Evolutionary conservation across 2,888 invertebrate species (phyloP), one percentile per base, ranked within the genome.

Genomic region (Synanthedon myopaeformis): DNA sequence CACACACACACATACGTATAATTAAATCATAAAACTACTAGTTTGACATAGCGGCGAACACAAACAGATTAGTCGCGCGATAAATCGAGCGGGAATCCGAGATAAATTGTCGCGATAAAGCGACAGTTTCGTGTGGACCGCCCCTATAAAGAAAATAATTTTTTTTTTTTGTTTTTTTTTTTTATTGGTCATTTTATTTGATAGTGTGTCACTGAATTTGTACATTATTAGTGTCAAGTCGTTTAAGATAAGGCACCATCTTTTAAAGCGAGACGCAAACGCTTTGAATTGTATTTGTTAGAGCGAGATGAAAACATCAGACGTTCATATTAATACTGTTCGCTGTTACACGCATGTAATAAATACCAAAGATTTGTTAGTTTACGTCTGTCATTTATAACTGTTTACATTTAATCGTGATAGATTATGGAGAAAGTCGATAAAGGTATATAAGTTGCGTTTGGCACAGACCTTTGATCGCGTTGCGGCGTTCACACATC

Each of bases 71-170:
- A 59, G 69, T 62, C 68, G 70, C 61, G 62, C 66, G 79, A 80
- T 80, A 78, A 54, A 61, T 63, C 65, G 65, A 61, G 59, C 61
- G 56, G 59, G 60, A 63, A 63, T 10, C 59, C 61, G 63, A 67
- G 78, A 82, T 82, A 68, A 81, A 80, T 79, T 66, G 80, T 59
- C 63, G 69, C 68, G 81, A 82, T 82, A 80, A 58, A 61, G 53
- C 60, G 19, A 49, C 59, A 57, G 60, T 49, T 60, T 59, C 61
- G 66, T 65, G 65, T 64, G 63, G 57, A 58, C 54, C 53, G 59
- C 57, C 57, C 64, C 59, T 60, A 63, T 56, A 35, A 35, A 35
- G 8, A 35, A 35, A 6, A 23, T 4, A 23, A 23, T n/a, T 17
- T 17, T 17, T 17, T 2, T 17, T 17, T 17, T 17, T 5, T 23